These are phyloP conservation scores for Xiphydria camelus DNA, from an alignment of 2,888 invertebrate species.

Conservation along the genomic window DNA sequence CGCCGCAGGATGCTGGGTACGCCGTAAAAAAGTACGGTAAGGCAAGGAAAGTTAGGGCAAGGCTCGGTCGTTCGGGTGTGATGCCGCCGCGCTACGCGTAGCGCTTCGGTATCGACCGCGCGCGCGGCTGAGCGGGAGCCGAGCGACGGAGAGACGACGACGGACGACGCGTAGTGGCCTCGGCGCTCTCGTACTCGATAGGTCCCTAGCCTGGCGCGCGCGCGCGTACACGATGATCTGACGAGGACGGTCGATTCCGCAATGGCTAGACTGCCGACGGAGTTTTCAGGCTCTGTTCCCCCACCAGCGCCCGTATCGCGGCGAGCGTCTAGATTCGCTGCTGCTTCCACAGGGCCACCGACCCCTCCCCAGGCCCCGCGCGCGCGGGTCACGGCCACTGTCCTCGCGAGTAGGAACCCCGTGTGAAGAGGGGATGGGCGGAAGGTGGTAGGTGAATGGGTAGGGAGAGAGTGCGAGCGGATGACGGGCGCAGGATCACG, in stretches of 20 bases:
- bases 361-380: slow-evolving; percentile 44
- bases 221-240: no score
- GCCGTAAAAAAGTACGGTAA: slow-evolving; percentile 21
- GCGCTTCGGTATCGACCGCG: slow-evolving; percentile 44
- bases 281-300: no score
- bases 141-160: slow-evolving; percentile 10
- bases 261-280: no score
- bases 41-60: slow-evolving; percentile 24
- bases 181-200: no score
- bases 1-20: no score
- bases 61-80: slow-evolving; percentile 36
- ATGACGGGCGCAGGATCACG: background rate
- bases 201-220: no score
- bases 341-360: slow-evolving; percentile 47
- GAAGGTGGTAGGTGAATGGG: background rate
- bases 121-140: slow-evolving; percentile 19
- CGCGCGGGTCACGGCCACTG: slow-evolving; percentile 54
- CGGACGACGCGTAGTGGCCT: background rate
- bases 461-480: background rate
- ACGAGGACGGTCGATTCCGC: no score
- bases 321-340: slow-evolving; percentile 31
- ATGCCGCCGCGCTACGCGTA: slow-evolving; percentile 31
- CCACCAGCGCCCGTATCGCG: no score
- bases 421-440: background rate
- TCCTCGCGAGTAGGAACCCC: slow-evolving; percentile 35